Conservation (phyloP, 2,888 invertebrate species). For the Tenodera sinensis region DNA sequence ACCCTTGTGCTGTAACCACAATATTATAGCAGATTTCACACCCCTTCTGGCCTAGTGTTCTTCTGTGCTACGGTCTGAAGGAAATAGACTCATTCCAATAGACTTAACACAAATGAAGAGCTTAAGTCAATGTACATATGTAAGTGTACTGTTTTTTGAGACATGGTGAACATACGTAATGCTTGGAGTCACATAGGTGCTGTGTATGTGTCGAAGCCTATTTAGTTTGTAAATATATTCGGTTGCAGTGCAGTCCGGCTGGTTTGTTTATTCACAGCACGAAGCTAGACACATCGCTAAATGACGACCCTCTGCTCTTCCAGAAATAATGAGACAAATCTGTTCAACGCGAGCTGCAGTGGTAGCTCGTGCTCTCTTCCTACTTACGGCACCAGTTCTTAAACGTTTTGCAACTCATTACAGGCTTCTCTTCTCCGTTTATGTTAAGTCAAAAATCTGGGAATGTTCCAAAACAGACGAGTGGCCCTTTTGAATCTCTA, state of each 20-base stretch:
- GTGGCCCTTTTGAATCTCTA: too few relatives aligned
- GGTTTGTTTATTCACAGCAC: neutral
- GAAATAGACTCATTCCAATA: neutral
- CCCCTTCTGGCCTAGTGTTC: neutral
- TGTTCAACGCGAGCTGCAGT: neutral
- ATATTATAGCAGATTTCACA: too few relatives aligned
- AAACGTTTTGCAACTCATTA: too few relatives aligned
- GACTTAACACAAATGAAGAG: neutral
- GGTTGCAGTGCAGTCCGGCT: neutral
- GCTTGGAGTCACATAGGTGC: neutral
- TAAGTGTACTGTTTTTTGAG: neutral
- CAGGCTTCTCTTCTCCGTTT: too few relatives aligned
- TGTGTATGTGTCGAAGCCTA: neutral
- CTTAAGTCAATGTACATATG: neutral
- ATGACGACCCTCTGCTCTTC: neutral
- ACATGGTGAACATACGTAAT: neutral
- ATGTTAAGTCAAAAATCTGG: too few relatives aligned
- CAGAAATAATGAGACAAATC: neutral
- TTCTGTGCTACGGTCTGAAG: neutral
- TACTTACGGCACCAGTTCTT: too few relatives aligned
- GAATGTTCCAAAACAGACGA: too few relatives aligned
- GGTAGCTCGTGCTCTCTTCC: neutral
- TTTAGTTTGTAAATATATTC: neutral
- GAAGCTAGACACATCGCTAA: neutral
- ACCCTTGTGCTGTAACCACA: too few relatives aligned